Conservation (phyloP, 2,113 vertebrate genomes). For the Passer domesticus region DNA sequence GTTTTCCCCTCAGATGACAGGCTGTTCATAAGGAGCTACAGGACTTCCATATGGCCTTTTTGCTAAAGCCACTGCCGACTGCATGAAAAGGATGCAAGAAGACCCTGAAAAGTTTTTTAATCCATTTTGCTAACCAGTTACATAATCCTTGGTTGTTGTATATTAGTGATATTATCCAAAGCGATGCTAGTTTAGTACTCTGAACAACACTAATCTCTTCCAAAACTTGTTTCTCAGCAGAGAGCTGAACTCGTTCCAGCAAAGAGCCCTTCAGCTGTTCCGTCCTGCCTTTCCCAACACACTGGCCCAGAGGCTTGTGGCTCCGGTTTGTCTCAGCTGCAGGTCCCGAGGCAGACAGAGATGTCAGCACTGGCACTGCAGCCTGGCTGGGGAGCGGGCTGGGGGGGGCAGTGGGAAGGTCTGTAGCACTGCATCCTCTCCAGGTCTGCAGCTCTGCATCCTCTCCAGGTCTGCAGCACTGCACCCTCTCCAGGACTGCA, state of each 20-base stretch:
- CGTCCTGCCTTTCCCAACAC: background rate
- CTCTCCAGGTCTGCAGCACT: background rate
- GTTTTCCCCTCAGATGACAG: background rate
- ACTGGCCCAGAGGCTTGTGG: background rate
- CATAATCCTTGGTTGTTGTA: background rate
- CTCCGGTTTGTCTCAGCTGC: background rate
- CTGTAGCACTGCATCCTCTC: background rate
- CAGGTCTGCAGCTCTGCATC: background rate
- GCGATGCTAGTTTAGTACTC: background rate
- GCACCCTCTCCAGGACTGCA: background rate
- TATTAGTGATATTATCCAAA: background rate
- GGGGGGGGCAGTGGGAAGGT: background rate
- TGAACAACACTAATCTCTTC: background rate
- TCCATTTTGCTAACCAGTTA: background rate
- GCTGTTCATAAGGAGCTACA: background rate
- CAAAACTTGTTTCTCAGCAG: background rate
- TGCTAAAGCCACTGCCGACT: background rate
- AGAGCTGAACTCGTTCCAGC: background rate
- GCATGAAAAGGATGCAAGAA: background rate
- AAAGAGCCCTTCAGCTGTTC: background rate
- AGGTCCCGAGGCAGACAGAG: background rate
- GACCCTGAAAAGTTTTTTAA: background rate
- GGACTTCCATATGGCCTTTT: background rate
- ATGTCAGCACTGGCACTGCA: background rate
- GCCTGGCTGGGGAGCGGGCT: background rate